phyloP scores from a whole-genome alignment of 2,888 invertebrate genomes.

The Clitarchus hookeri region DNA sequence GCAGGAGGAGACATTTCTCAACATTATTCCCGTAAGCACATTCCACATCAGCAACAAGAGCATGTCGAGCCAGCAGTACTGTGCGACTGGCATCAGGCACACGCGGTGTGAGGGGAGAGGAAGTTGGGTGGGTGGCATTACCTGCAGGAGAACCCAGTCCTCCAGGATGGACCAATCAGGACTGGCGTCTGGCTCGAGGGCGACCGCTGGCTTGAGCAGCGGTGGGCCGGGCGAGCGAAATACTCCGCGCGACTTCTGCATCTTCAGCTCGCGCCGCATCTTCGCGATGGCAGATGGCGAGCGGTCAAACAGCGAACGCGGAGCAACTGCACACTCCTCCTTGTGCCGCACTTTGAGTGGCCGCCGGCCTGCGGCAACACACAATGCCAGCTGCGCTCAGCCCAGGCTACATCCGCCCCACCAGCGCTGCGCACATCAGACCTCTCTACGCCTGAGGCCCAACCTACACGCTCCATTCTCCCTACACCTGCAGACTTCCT shows the following conservation, averaged over 20 bases:
- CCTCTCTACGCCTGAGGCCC: too few species aligned
- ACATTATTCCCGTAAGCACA: too few species aligned
- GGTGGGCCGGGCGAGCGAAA: conserved; percentile 49
- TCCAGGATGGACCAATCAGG: conserved; percentile 92
- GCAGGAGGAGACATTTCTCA: too few species aligned
- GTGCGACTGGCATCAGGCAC: too few species aligned
- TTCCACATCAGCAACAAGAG: too few species aligned
- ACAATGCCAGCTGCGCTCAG: neutral
- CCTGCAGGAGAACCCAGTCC: conserved; percentile 86
- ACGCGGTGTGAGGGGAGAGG: neutral
- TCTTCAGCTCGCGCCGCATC: conserved; percentile 75
- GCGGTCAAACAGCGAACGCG: conserved; percentile 80
- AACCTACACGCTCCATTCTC: too few species aligned
- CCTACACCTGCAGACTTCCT: too few species aligned
- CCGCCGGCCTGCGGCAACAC: conserved; percentile 57
- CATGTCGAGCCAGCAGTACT: too few species aligned
- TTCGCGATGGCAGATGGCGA: conserved; percentile 75
- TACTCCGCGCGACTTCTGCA: conserved; percentile 65
- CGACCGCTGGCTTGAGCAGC: conserved; percentile 43
- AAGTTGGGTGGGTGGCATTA: conserved; percentile 49
- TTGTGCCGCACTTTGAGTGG: conserved; percentile 65
- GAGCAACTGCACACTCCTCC: conserved; percentile 76
- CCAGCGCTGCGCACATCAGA: too few species aligned
- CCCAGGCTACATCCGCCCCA: too few species aligned
- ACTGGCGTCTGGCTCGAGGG: conserved; percentile 66